A percentile compares a stretch with the other conserved stretches of the same genome.
phyloP scores from a whole-genome alignment of 2,113 vertebrate species.

The Gnathonemus longibarbis region DNA sequence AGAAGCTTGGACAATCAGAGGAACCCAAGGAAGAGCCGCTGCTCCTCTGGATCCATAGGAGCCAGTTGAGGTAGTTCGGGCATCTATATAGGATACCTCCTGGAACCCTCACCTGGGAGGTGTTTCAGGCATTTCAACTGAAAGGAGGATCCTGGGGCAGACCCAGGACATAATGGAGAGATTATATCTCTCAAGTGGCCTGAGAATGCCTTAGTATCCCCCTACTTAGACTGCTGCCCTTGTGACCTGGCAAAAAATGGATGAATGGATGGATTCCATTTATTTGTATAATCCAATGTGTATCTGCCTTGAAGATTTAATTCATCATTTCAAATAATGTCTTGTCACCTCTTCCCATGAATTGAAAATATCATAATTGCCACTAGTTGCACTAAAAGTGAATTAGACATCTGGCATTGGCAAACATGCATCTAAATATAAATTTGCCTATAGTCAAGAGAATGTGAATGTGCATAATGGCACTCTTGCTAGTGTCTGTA shows the following conservation, averaged over 20 bases:
- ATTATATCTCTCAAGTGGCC: background rate
- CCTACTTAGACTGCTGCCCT: background rate
- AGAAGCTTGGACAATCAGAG: no score
- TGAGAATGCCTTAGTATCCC: background rate
- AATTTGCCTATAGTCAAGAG: no score
- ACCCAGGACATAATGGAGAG: background rate
- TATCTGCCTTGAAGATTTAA: background rate
- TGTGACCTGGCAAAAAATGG: background rate
- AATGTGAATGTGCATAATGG: no score
- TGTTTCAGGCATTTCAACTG: background rate
- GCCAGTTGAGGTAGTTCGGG: background rate
- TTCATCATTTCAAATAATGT: no score
- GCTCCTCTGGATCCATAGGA: no score
- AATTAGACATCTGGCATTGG: no score
- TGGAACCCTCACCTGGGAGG: background rate
- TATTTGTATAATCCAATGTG: background rate
- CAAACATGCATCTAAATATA: no score
- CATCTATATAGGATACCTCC: background rate
- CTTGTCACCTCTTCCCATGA: no score
- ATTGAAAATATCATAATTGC: no score
- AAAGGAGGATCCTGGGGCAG: background rate
- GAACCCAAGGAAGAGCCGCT: no score
- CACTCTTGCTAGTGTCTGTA: background rate
- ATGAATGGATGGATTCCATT: background rate
- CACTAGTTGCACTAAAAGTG: no score